Percentiles rank a stretch among this genome's conserved stretches.
These are phyloP conservation scores for Hydractinia symbiolongicarpus DNA, from an alignment of 30 jellyfish, hydroid and myxozoan genomes.

Conservation along the genomic window DNA sequence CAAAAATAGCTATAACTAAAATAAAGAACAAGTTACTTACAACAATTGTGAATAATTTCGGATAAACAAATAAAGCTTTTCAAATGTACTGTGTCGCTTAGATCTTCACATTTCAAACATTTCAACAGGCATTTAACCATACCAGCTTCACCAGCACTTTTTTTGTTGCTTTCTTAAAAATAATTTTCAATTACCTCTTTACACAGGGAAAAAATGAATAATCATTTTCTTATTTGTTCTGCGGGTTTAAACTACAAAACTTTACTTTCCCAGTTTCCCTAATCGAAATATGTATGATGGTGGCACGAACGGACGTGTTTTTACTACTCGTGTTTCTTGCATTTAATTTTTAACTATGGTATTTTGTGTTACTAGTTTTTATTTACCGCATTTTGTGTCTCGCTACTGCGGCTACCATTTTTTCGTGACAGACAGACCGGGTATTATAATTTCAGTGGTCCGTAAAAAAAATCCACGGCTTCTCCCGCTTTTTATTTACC, in stretches of 20 bases:
- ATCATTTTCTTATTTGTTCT: too few species aligned
- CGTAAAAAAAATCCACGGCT: too few species aligned
- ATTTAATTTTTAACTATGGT: background rate
- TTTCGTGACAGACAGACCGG: too few species aligned
- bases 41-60: conserved; percentile 54
- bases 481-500: too few species aligned
- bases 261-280: too few species aligned
- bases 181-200: too few species aligned
- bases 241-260: too few species aligned
- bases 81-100: conserved; percentile 22
- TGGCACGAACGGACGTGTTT: conserved; percentile 1
- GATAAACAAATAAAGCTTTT: conserved; percentile 60
- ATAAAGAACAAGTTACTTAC: conserved; percentile 23
- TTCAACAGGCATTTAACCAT: conserved; percentile 30
- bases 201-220: too few species aligned
- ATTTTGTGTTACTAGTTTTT: background rate
- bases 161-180: conserved; percentile 22
- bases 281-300: background rate
- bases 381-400: too few species aligned
- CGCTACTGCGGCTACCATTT: too few species aligned
- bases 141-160: conserved; percentile 38
- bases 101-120: conserved; percentile 5
- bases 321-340: background rate
- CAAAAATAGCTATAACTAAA: background rate
- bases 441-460: too few species aligned